A percentile compares a stretch with the other conserved stretches of the same genome.
Conservation (phyloP, 2,797 vertebrate species). For the Sebastes miniatus region DNA sequence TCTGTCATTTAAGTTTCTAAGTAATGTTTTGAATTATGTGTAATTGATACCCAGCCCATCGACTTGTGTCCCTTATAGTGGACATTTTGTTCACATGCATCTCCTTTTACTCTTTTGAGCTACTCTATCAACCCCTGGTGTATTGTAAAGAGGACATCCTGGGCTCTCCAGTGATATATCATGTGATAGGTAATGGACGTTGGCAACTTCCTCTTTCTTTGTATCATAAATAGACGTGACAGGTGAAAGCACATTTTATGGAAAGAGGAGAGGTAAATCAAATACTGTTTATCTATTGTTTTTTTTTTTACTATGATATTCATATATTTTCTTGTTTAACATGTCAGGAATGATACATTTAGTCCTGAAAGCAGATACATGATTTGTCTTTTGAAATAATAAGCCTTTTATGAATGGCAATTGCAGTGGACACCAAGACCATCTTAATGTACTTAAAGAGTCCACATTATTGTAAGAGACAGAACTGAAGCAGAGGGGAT, state of each 20-base stretch:
- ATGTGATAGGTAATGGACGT: neutral
- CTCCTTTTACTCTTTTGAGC: neutral
- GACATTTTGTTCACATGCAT: neutral
- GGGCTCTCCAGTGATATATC: neutral
- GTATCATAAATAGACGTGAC: fast-evolving
- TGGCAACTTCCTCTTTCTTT: neutral
- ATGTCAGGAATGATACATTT: neutral
- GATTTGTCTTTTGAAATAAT: neutral
- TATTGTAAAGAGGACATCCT: neutral
- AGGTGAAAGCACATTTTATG: neutral
- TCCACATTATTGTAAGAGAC: fast-evolving
- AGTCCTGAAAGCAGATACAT: neutral
- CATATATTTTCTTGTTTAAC: neutral
- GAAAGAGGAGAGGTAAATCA: neutral
- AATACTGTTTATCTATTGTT: neutral
- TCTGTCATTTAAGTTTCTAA: neutral
- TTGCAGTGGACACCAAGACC: neutral
- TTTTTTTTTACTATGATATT: neutral
- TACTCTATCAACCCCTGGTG: neutral
- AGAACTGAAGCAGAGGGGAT: too few relatives aligned
- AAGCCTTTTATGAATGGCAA: neutral
- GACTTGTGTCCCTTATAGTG: neutral
- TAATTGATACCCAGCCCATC: neutral
- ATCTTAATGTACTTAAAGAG: too few relatives aligned
- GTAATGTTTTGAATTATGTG: neutral